These are phyloP conservation scores for Sipha maydis DNA, from an alignment of 2,888 invertebrate species.

Conservation along the genomic window DNA sequence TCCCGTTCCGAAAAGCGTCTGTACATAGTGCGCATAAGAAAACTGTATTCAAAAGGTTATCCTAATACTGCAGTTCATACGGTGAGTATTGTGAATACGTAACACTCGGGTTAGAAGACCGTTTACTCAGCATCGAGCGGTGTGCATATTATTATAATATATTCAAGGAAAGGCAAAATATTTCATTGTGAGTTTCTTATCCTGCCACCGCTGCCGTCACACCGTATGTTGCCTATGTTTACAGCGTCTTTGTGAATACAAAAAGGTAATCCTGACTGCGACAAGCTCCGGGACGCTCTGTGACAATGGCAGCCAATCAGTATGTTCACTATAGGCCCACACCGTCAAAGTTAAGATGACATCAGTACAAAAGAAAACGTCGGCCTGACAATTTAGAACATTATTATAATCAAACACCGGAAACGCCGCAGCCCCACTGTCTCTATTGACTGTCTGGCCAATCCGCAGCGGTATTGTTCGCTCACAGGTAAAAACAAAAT, in stretches of 20 bases:
- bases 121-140: background rate
- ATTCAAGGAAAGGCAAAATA: constrained; percentile 13
- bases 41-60: constrained; percentile 22
- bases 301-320: constrained; percentile 62
- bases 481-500: constrained; percentile 14
- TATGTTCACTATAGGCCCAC: no score
- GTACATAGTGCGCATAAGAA: no score
- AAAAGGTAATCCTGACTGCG: constrained; percentile 42
- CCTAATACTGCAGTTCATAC: background rate
- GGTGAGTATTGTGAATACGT: constrained; percentile 4
- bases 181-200: constrained; percentile 37
- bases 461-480: constrained; percentile 32
- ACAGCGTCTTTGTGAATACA: constrained; percentile 23
- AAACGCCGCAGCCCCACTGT: background rate
- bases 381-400: constrained; percentile 43
- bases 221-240: background rate
- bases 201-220: background rate
- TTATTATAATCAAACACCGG: constrained; percentile 49
- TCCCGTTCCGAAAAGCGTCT: background rate
- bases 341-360: background rate
- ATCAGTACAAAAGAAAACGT: constrained; percentile 19
- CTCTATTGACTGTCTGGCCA: background rate
- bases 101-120: background rate
- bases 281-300: background rate
- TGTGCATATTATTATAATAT: background rate